Evolutionary conservation across 2,113 vertebrate species (phyloP).

Genomic region (Promerops cafer): DNA sequence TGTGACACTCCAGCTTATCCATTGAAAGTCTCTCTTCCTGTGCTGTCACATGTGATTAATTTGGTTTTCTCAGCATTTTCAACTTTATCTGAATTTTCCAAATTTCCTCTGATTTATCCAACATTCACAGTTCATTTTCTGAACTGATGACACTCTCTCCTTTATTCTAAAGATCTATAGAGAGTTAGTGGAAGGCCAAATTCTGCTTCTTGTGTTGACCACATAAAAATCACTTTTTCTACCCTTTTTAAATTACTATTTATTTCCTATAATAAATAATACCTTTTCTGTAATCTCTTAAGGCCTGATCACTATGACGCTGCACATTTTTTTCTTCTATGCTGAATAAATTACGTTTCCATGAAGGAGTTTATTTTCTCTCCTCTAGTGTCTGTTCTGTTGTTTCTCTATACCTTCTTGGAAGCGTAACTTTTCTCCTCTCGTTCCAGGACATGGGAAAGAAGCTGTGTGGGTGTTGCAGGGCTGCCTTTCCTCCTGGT

Average conservation of each 20-base stretch:
- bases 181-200: not conserved
- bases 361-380: not conserved
- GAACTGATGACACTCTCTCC: not conserved
- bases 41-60: not conserved
- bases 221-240: not conserved
- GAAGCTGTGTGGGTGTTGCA: not conserved
- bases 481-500: not conserved
- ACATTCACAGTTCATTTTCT: not conserved
- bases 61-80: not conserved
- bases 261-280: not conserved
- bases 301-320: not conserved
- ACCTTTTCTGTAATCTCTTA: not conserved
- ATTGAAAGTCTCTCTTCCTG: not conserved
- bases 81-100: not conserved
- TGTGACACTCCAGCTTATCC: not conserved
- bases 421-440: not conserved
- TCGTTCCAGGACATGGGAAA: not conserved
- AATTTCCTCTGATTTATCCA: not conserved
- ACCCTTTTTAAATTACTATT: not conserved
- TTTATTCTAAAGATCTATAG: not conserved
- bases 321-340: not conserved
- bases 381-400: not conserved
- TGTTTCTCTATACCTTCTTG: not conserved
- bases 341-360: not conserved
- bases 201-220: not conserved